Conservation (phyloP, 2,888 invertebrate genomes). For the Drosophila affinis region DNA sequence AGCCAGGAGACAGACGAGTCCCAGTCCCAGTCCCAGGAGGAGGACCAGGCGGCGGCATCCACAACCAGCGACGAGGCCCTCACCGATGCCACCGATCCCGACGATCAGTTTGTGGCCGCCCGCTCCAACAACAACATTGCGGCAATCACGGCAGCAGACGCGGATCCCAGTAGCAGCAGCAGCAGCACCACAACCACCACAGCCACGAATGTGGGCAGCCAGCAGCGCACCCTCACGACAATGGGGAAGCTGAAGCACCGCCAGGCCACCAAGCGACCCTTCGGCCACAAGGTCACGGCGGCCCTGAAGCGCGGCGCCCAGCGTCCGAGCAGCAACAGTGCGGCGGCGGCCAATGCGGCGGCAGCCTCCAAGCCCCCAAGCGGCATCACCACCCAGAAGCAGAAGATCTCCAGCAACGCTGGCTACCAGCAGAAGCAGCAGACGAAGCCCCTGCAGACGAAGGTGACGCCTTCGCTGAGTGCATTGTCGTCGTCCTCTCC, state of each 20-base stretch:
- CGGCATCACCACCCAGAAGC: slow-evolving; percentile 50
- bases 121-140: slow-evolving; percentile 81
- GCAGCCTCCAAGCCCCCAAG: slow-evolving; percentile 69
- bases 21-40: slow-evolving; percentile 24
- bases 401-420: slow-evolving; percentile 49
- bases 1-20: slow-evolving; percentile 25
- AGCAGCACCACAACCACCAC: slow-evolving; percentile 52
- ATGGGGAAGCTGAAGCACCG: slow-evolving; percentile 76
- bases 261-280: slow-evolving; percentile 72
- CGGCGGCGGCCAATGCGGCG: slow-evolving; percentile 64
- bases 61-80: slow-evolving; percentile 68
- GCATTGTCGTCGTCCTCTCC: slow-evolving; percentile 28
- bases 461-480: slow-evolving; percentile 46
- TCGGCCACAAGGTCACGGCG: slow-evolving; percentile 57
- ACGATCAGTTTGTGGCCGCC: slow-evolving; percentile 82
- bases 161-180: slow-evolving; percentile 45
- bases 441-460: slow-evolving; percentile 48
- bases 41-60: slow-evolving; percentile 48
- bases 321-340: slow-evolving; percentile 64
- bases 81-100: slow-evolving; percentile 78
- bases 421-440: slow-evolving; percentile 47
- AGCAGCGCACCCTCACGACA: slow-evolving; percentile 81
- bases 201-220: slow-evolving; percentile 72
- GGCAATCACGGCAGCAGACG: slow-evolving; percentile 80
- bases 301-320: slow-evolving; percentile 69